Conservation (phyloP, 2,888 invertebrate species). For the Metacarcinus magister region DNA sequence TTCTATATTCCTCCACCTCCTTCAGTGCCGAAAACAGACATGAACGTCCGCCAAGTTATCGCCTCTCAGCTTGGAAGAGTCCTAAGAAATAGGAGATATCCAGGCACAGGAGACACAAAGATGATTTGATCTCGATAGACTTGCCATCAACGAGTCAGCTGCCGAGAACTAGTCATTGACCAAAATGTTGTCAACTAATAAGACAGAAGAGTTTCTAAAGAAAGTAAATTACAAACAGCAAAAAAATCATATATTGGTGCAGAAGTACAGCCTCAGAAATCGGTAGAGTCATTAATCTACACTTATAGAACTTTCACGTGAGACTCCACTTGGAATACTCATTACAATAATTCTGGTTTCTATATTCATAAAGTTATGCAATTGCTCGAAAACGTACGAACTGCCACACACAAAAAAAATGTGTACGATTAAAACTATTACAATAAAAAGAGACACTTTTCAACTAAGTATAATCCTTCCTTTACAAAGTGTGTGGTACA, state of each 20-base stretch:
- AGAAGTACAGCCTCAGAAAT: too few relatives aligned
- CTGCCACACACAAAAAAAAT: not conserved
- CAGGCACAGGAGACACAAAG: not conserved
- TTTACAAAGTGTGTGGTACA: too few relatives aligned
- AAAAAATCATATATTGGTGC: too few relatives aligned
- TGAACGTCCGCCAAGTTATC: not conserved
- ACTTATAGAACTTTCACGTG: too few relatives aligned
- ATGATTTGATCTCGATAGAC: not conserved
- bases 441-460: not conserved
- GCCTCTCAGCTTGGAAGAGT: not conserved
- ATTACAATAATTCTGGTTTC: not conserved
- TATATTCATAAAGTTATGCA: not conserved
- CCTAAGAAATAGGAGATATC: not conserved
- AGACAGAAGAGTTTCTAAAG: too few relatives aligned
- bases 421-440: too few relatives aligned
- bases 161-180: not conserved
- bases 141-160: not conserved
- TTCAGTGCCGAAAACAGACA: not conserved
- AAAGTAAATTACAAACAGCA: too few relatives aligned
- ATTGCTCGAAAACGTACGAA: not conserved
- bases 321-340: too few relatives aligned
- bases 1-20: not conserved
- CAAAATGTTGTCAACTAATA: not conserved
- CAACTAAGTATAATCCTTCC: too few relatives aligned
- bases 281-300: too few relatives aligned